Conservation (phyloP, 1,140 invertebrate genomes). For the Zophobas atratus region DNA sequence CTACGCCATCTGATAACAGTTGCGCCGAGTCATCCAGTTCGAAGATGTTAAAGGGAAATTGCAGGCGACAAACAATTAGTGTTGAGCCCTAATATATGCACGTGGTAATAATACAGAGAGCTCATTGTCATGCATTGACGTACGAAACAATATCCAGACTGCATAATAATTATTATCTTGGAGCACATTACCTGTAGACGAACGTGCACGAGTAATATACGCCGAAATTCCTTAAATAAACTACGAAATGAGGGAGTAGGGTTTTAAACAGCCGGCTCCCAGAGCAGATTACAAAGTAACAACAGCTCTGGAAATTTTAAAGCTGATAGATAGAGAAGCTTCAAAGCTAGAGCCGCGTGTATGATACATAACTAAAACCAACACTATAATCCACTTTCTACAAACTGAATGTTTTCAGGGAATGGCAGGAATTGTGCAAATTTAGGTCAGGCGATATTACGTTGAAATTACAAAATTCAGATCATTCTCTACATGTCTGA, state of each 20-base stretch:
- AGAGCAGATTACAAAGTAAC: conserved; percentile 11
- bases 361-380: neutral
- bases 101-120: conserved; percentile 29
- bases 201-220: neutral
- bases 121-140: conserved; percentile 42
- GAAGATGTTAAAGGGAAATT: neutral
- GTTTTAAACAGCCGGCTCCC: neutral
- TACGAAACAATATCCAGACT: conserved; percentile 24
- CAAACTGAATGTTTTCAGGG: neutral
- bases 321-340: conserved; percentile 3
- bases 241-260: neutral
- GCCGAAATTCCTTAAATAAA: conserved; percentile 11
- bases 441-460: conserved; percentile 31
- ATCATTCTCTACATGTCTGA: conserved; percentile 41
- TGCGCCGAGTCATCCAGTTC: neutral
- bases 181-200: neutral
- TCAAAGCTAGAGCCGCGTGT: neutral
- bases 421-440: conserved; percentile 19
- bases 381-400: neutral
- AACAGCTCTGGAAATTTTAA: conserved; percentile 2
- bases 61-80: too few relatives aligned
- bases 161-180: conserved; percentile 32
- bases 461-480: conserved; percentile 38
- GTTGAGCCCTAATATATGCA: neutral
- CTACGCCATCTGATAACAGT: too few relatives aligned